phyloP scores from a whole-genome alignment of 2,113 vertebrate species.

The Syrrhaptes paradoxus region DNA sequence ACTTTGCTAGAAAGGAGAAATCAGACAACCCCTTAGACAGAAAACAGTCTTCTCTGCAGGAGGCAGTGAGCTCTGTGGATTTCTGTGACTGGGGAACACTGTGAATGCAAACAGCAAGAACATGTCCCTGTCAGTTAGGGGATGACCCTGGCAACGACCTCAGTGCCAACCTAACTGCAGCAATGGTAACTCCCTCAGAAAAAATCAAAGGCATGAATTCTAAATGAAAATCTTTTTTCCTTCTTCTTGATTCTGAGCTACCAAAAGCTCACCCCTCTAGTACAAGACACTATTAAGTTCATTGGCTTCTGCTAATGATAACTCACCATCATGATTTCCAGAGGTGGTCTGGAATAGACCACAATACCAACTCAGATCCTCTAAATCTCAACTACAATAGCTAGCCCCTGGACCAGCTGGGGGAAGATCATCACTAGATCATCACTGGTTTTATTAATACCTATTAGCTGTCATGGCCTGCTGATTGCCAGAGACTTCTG shows the following conservation, averaged over 20 bases:
- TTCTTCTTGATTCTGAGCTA: neutral
- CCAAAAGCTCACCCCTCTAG: neutral
- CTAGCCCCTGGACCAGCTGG: neutral
- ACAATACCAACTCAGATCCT: neutral
- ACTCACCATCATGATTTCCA: accelerated
- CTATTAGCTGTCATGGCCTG: neutral
- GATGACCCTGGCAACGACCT: neutral
- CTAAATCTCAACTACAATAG: neutral
- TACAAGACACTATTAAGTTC: neutral
- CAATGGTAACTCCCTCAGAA: neutral
- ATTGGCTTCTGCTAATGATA: neutral
- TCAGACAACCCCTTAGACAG: neutral
- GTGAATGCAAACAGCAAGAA: neutral
- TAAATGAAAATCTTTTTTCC: neutral
- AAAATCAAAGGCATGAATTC: neutral
- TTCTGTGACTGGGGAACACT: neutral
- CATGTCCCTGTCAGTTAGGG: accelerated
- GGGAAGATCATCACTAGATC: neutral
- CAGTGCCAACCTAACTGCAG: neutral
- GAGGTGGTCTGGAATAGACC: neutral
- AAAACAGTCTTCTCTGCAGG: neutral
- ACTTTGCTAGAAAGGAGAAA: neutral
- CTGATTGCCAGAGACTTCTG: neutral
- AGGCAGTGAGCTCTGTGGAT: neutral
- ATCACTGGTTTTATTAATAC: neutral